phyloP scores from a whole-genome alignment of 2,797 vertebrate genomes.

The Gouania willdenowi region DNA sequence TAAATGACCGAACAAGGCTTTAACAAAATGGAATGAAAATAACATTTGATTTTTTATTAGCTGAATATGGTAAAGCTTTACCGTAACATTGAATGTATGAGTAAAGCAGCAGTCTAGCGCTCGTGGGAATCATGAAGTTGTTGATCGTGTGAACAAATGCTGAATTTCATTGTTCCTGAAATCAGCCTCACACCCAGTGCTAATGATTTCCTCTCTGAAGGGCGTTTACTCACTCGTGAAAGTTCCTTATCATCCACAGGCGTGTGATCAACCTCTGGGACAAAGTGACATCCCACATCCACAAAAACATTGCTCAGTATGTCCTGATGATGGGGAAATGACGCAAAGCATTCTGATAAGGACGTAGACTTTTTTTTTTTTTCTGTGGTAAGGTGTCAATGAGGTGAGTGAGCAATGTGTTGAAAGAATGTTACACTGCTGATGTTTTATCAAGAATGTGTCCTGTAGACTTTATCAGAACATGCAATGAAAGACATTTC shows the following conservation, averaged over 20 bases:
- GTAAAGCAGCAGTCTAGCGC: neutral
- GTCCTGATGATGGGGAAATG: conserved; percentile 56
- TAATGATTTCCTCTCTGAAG: conserved; percentile 61
- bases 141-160: neutral
- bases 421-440: too few species aligned
- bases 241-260: conserved; percentile 46
- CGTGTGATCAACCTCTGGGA: conserved; percentile 55
- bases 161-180: conserved; percentile 20
- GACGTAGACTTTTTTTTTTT: conserved; percentile 19
- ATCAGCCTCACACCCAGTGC: conserved; percentile 17
- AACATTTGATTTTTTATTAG: too few species aligned
- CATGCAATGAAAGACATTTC: too few species aligned
- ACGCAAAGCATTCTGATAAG: conserved; percentile 42
- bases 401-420: conserved; percentile 7
- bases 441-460: too few species aligned
- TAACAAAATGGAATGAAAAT: too few species aligned
- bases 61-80: too few species aligned
- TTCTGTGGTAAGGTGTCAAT: conserved; percentile 23
- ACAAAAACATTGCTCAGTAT: conserved; percentile 58
- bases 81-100: neutral
- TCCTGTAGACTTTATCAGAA: too few species aligned
- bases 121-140: neutral
- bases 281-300: conserved; percentile 45
- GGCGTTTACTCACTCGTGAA: conserved; percentile 37
- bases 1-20: conserved; percentile 10